A percentile compares a stretch with the other conserved stretches of the same genome.
phyloP scores from a whole-genome alignment of 2,888 invertebrate genomes.

The Heliconius cydno region DNA sequence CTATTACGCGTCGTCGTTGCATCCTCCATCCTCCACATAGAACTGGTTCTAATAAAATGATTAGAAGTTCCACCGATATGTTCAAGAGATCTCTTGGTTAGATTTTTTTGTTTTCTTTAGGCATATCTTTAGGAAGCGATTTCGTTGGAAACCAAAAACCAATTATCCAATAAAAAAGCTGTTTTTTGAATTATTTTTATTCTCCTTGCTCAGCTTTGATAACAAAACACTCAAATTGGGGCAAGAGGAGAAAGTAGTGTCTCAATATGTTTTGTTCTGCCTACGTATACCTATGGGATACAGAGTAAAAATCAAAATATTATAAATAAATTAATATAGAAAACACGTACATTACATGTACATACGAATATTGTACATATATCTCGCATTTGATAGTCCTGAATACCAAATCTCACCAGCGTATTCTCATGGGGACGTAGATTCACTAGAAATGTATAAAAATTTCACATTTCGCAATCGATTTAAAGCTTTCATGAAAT shows the following conservation, averaged over 20 bases:
- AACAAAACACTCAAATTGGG: too few species aligned
- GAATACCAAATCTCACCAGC: conserved; percentile 11
- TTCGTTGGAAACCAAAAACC: not conserved
- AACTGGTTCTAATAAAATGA: conserved; percentile 10
- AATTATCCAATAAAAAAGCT: not conserved
- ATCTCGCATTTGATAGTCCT: not conserved
- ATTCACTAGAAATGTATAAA: conserved; percentile 21
- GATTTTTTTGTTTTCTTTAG: not conserved
- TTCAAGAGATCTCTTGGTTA: not conserved
- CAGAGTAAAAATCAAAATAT: not conserved
- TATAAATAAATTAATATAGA: not conserved
- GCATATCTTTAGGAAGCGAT: not conserved
- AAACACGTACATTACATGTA: not conserved
- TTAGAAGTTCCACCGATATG: not conserved
- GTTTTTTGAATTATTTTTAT: not conserved
- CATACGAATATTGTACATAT: not conserved
- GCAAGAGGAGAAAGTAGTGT: too few species aligned
- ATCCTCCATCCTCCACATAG: not conserved
- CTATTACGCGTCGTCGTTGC: conserved; percentile 34
- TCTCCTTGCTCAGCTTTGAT: not conserved
- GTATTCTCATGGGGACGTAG: conserved; percentile 16
- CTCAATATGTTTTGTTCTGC: too few species aligned
- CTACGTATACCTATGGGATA: too few species aligned
- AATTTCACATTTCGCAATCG: not conserved
- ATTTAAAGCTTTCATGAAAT: conserved; percentile 1